phyloP scores from a whole-genome alignment of 1,140 invertebrate genomes.

The Pseudobourletiella spinata region DNA sequence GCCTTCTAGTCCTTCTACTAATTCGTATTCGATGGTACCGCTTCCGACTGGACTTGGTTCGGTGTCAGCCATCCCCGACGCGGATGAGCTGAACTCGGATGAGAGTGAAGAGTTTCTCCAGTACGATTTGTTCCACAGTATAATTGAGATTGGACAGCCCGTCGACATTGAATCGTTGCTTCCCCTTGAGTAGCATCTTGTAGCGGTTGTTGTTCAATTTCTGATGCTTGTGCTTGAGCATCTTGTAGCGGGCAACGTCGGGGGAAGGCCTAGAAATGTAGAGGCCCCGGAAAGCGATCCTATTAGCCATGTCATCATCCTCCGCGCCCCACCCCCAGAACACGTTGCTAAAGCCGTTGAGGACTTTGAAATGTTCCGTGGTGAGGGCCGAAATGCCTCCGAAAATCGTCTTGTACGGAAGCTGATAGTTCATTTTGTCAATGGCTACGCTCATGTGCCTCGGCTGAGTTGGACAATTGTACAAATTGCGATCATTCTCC shows the following conservation, averaged over 20 bases:
- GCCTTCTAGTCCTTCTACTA: no score
- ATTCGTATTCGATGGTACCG: no score
- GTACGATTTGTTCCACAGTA: conserved; percentile 32
- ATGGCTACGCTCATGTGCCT: conserved; percentile 65
- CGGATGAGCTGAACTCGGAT: conserved; percentile 24
- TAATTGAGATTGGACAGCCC: conserved; percentile 33
- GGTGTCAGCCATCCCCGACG: conserved; percentile 8
- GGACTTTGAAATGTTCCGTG: conserved; percentile 63
- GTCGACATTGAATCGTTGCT: conserved; percentile 28
- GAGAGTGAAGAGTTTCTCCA: conserved; percentile 27
- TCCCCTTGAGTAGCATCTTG: conserved; percentile 32
- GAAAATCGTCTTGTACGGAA: conserved; percentile 33
- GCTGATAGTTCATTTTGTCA: conserved; percentile 33
- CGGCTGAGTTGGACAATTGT: conserved; percentile 80
- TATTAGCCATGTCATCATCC: conserved; percentile 84
- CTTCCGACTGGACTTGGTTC: background rate
- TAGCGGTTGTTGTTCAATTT: conserved; percentile 54
- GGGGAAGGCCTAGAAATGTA: conserved; percentile 76
- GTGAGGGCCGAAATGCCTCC: conserved; percentile 55
- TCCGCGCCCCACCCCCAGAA: conserved; percentile 92
- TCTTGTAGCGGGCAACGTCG: conserved; percentile 78
- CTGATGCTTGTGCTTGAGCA: conserved; percentile 80
- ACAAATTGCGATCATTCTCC: conserved; percentile 83
- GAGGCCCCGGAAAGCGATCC: conserved; percentile 37
- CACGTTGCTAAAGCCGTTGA: conserved; percentile 85